Evolutionary conservation across 1,140 invertebrate genomes (phyloP), one percentile per base, ranked within the genome.

Genomic region (Diorhabda carinulata): DNA sequence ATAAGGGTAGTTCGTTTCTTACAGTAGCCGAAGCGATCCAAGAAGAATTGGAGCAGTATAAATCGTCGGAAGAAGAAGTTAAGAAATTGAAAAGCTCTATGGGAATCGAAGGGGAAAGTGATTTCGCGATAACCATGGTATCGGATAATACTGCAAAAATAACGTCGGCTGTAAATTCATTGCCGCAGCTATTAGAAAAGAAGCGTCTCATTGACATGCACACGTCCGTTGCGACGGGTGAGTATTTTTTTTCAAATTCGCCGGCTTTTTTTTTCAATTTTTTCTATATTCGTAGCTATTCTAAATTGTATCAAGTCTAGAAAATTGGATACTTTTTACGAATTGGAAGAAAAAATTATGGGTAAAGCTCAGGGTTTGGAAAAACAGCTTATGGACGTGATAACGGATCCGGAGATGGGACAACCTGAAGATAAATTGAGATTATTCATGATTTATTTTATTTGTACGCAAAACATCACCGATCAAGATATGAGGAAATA

Each of bases 131-230:
- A 52, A 89, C 90, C 5, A 88, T 98, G 87, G 87, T 98, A 3
- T 92, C 92, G 57, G 96, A 98, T 81, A 98, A 96, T 75, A 99
- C 97, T 0, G 93, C 95, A 6, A 90, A 92, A 73, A 85, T 99
- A 9, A 98, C 96, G 4, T 95, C 89, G 72, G 97, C 98, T 59
- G 94, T 98, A 2, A 96, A 95, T 81, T 97, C 94, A 4, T 84
- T 99, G 72, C 98, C 98, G 9, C 95, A 99, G 81, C 84, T 99
- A 3, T 86, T 99, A 77, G 97, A 99, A 83, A 97, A 95, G 84
- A 99, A 99, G 81, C 85, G 95, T 61, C 85, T 99, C 5, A 97
- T 99, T 74, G 97, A 99, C 80, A 96, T 98, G 91, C 98, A 99
- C 81, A 99, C 96, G 7, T 98, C 95, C 70, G 92, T 99, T 74